These are phyloP conservation scores for Enoplosus armatus DNA, from an alignment of 2,797 vertebrate species.

Conservation along the genomic window DNA sequence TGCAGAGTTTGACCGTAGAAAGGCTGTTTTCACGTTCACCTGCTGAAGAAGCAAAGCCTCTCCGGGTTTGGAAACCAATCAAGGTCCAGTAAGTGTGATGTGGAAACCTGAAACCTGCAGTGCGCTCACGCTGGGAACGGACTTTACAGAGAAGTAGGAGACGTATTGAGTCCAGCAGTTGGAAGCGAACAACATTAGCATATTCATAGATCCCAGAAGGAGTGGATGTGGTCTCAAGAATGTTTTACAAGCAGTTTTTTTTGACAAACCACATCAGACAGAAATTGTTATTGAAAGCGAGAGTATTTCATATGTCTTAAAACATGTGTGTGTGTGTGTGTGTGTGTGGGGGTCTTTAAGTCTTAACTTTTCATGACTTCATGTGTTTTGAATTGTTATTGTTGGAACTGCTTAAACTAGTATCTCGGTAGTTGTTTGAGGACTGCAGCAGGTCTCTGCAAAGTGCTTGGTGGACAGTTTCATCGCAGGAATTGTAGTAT, in stretches of 20 bases:
- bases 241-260: not conserved
- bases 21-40: not conserved
- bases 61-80: no score
- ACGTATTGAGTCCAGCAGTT: no score
- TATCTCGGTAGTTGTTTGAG: not conserved
- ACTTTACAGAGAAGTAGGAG: not conserved
- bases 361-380: not conserved
- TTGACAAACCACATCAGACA: not conserved
- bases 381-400: not conserved
- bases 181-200: not conserved
- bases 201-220: no score
- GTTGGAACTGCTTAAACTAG: not conserved
- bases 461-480: not conserved
- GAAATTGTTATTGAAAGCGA: not conserved
- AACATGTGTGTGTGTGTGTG: no score
- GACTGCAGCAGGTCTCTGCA: not conserved
- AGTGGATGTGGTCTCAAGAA: not conserved
- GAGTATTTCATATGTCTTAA: not conserved
- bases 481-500: not conserved
- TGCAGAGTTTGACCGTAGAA: not conserved
- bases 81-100: not conserved
- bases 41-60: not conserved
- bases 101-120: not conserved
- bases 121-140: not conserved
- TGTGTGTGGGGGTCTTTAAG: constrained; percentile 1